Evolutionary conservation across 1,140 invertebrate genomes (phyloP).

Genomic region (Drosophila takahashii): DNA sequence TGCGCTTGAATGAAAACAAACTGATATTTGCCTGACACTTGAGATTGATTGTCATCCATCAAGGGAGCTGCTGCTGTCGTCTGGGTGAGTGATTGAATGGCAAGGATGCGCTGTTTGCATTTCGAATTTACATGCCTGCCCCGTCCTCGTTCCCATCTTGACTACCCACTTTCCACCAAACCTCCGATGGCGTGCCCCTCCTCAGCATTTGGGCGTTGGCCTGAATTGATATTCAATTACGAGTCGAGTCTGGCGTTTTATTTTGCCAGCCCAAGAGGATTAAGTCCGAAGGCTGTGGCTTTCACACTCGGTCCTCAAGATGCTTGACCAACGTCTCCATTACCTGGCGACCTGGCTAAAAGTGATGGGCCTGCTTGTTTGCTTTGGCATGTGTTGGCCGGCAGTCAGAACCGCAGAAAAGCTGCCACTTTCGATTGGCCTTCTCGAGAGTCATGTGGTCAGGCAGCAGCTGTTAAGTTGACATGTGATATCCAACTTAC

Average conservation of each 20-base stretch:
- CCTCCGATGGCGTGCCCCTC: background rate
- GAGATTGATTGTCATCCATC: conserved; percentile 84
- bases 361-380: conserved; percentile 30
- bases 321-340: conserved; percentile 35
- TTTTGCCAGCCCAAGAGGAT: conserved; percentile 2
- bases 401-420: conserved; percentile 39
- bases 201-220: conserved; percentile 40
- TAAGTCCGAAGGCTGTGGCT: conserved; percentile 35
- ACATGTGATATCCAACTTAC: conserved; percentile 26
- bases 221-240: conserved; percentile 71
- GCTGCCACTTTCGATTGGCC: conserved; percentile 9
- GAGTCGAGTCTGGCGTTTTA: conserved; percentile 22
- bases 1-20: conserved; percentile 79
- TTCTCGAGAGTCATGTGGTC: conserved; percentile 12
- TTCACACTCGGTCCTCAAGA: conserved; percentile 36
- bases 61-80: conserved; percentile 58
- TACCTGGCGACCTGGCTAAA: conserved; percentile 32
- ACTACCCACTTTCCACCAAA: background rate
- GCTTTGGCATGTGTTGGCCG: conserved; percentile 23
- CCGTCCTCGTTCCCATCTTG: conserved; percentile 9
- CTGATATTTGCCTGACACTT: conserved; percentile 84
- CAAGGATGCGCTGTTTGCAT: conserved; percentile 74
- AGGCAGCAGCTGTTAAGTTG: conserved; percentile 33
- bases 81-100: conserved; percentile 70
- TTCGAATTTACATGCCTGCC: conserved; percentile 70